Evolutionary conservation across 1,140 invertebrate species (phyloP).

Genomic region (Pentalonia nigronervosa): DNA sequence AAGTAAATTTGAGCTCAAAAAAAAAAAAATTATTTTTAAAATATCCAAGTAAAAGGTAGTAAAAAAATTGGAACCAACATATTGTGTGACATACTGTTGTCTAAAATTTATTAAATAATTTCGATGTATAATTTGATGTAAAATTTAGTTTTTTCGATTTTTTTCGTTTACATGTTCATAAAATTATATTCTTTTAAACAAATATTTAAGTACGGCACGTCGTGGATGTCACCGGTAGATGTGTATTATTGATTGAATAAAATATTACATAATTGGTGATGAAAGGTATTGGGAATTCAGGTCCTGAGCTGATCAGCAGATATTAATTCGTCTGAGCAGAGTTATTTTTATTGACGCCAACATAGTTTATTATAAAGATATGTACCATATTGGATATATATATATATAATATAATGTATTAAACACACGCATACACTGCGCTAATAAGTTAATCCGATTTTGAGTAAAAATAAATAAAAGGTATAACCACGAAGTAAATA

Average conservation of each 20-base stretch:
- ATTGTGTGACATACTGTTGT: background rate
- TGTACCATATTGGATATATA: background rate
- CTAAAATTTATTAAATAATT: background rate
- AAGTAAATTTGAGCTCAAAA: no score
- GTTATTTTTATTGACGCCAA: background rate
- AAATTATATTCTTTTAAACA: no score
- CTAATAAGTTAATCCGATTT: background rate
- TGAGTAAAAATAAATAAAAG: conserved; percentile 12
- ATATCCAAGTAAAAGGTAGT: no score
- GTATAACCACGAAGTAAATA: background rate
- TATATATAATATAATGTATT: background rate
- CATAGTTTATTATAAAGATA: background rate
- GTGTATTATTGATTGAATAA: background rate
- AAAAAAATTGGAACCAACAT: background rate
- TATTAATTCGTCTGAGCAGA: background rate
- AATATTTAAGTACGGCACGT: no score
- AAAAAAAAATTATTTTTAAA: no score
- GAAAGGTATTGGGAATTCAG: background rate
- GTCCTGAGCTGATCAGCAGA: background rate
- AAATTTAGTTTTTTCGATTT: no score
- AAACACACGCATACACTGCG: background rate
- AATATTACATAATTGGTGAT: background rate
- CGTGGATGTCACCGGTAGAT: no score
- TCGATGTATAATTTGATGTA: background rate
- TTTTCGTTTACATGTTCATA: no score